These are phyloP conservation scores for Notolepis coatsorum DNA, from an alignment of 2,797 vertebrate species.

Conservation along the genomic window DNA sequence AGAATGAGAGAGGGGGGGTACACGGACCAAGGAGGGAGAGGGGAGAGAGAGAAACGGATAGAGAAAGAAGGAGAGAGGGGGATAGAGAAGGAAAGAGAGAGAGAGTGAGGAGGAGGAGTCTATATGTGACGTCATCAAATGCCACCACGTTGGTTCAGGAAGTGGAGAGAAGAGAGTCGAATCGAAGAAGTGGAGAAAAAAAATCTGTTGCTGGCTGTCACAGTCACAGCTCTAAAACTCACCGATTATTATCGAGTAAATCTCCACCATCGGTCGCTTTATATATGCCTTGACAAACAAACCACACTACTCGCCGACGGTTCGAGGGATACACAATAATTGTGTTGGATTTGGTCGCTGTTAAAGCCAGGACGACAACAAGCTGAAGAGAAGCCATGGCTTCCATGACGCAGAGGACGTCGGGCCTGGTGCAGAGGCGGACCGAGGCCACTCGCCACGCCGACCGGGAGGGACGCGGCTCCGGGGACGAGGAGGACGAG, in stretches of 20 bases:
- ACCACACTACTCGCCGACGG: conserved; percentile 35
- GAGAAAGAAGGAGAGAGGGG: too few relatives aligned
- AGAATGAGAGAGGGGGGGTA: too few relatives aligned
- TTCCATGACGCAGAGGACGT: conserved; percentile 91
- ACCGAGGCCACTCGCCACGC: conserved; percentile 92
- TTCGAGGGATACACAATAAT: conserved; percentile 40
- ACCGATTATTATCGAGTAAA: conserved; percentile 31
- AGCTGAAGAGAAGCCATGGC: conserved; percentile 89
- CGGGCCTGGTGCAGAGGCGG: conserved; percentile 95
- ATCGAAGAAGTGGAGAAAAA: too few relatives aligned
- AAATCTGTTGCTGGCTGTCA: conserved; percentile 23
- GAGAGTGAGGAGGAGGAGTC: too few relatives aligned
- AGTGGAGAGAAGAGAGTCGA: conserved; percentile 57
- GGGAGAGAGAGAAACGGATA: too few relatives aligned
- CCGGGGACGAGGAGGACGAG: conserved; percentile 85
- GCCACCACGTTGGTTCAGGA: conserved; percentile 91
- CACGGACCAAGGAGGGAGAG: too few relatives aligned
- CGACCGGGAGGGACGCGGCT: conserved; percentile 87
- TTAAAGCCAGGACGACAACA: too few relatives aligned
- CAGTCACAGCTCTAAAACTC: conserved; percentile 54
- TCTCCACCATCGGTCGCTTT: conserved; percentile 23
- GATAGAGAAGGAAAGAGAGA: too few relatives aligned
- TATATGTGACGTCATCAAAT: conserved; percentile 82
- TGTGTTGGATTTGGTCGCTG: conserved; percentile 28
- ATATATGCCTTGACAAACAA: conserved; percentile 44